A percentile compares a stretch with the other conserved stretches of the same genome.
Evolutionary conservation across 2,797 vertebrate species (phyloP).

Genomic region (Tenualosa thibaudeaui): DNA sequence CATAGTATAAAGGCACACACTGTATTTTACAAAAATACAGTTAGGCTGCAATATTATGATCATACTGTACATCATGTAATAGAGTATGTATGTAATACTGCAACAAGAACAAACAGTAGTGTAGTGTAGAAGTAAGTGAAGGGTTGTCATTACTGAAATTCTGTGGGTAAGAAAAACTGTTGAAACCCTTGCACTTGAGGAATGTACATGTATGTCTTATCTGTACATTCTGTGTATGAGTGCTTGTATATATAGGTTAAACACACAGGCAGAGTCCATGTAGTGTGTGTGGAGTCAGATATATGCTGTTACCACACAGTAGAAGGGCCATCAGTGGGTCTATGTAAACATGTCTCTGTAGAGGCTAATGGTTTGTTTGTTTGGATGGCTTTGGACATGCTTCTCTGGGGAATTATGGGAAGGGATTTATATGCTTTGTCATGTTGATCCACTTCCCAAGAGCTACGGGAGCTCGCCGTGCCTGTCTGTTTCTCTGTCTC

Average conservation of each 20-base stretch:
- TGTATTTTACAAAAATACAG: neutral
- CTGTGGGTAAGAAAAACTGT: too few relatives aligned
- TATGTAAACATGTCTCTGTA: neutral
- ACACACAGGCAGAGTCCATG: neutral
- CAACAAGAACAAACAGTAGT: too few relatives aligned
- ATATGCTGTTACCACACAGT: neutral
- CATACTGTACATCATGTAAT: neutral
- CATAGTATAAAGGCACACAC: too few relatives aligned
- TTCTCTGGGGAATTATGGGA: neutral
- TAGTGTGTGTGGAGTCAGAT: neutral
- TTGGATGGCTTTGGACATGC: neutral
- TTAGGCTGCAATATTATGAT: neutral
- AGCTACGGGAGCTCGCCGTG: neutral
- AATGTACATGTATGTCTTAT: neutral
- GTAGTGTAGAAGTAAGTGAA: too few relatives aligned
- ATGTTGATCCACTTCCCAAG: constrained; percentile 7
- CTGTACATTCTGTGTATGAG: neutral
- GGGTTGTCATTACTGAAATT: too few relatives aligned
- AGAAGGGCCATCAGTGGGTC: neutral
- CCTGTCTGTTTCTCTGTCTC: neutral
- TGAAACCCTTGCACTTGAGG: too few relatives aligned
- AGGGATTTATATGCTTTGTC: constrained; percentile 21
- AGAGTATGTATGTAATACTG: too few relatives aligned
- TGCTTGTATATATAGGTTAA: neutral
- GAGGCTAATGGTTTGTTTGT: constrained; percentile 9